These are phyloP conservation scores for Creontiades dilutus DNA, from an alignment of 2,888 invertebrate genomes.

Conservation along the genomic window DNA sequence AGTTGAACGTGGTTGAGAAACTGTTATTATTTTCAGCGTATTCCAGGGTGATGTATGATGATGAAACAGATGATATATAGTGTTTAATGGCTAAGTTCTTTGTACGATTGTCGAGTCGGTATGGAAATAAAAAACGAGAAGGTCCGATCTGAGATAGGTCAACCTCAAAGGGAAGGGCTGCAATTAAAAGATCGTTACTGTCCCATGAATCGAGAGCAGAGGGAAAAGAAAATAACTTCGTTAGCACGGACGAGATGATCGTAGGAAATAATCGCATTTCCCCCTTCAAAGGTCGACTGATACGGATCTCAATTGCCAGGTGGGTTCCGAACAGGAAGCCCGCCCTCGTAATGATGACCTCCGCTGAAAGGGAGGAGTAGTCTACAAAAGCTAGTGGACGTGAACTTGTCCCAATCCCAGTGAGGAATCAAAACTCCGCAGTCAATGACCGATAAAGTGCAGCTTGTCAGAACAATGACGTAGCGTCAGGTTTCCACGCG, in stretches of 20 bases:
- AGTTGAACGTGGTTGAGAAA: no score
- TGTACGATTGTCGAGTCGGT: no score
- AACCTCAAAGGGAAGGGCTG: neutral
- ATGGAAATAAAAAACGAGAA: no score
- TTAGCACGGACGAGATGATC: no score
- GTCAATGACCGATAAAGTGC: neutral
- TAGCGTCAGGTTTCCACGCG: neutral
- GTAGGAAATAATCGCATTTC: neutral
- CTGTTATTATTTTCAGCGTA: no score
- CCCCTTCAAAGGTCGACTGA: neutral
- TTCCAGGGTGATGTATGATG: no score
- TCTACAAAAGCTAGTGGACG: neutral
- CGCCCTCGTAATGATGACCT: neutral
- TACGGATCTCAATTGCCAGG: conserved; percentile 10
- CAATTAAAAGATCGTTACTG: conserved; percentile 1
- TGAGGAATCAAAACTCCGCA: neutral
- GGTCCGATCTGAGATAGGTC: neutral
- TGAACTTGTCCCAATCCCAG: neutral
- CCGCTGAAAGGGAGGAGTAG: neutral
- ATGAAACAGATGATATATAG: no score
- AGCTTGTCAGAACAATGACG: neutral
- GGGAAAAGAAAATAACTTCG: neutral
- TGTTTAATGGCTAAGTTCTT: no score
- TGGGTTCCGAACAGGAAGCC: neutral
- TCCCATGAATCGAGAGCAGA: neutral